Percentiles rank a stretch among this genome's conserved stretches.
phyloP scores from a whole-genome alignment of 2,113 vertebrate species.

The Daphoenositta chrysoptera region DNA sequence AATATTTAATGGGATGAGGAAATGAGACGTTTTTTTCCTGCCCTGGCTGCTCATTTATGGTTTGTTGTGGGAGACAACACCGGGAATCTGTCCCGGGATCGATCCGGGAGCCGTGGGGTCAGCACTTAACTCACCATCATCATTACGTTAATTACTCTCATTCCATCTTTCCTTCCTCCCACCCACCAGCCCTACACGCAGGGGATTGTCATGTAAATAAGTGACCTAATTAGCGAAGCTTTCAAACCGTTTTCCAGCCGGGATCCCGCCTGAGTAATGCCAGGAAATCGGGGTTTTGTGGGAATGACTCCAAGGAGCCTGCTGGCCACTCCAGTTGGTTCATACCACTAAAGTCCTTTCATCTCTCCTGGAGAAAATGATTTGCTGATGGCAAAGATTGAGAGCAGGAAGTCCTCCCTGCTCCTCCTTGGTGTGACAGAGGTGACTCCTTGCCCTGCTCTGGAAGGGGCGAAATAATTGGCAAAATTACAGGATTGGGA shows the following conservation, averaged over 20 bases:
- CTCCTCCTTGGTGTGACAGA: neutral
- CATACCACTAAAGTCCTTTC: neutral
- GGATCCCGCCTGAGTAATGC: neutral
- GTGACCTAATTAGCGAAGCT: constrained; percentile 16
- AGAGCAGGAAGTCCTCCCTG: neutral
- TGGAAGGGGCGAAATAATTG: neutral
- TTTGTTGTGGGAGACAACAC: neutral
- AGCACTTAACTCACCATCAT: neutral
- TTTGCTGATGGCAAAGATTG: neutral
- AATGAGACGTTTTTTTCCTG: neutral
- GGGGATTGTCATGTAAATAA: constrained; percentile 21
- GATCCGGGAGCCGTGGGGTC: neutral
- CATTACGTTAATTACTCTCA: neutral
- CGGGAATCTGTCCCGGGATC: neutral
- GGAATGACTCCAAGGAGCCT: neutral
- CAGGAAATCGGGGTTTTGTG: neutral
- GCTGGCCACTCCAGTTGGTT: neutral
- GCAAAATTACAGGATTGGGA: rapidly evolving
- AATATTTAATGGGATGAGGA: neutral
- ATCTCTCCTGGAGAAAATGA: neutral
- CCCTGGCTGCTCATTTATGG: neutral
- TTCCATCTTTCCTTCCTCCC: neutral
- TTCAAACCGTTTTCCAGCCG: neutral
- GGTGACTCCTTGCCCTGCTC: neutral
- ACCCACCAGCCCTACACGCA: neutral